Conservation (phyloP, 2,797 vertebrate species). For the Rhinatrema bivittatum region DNA sequence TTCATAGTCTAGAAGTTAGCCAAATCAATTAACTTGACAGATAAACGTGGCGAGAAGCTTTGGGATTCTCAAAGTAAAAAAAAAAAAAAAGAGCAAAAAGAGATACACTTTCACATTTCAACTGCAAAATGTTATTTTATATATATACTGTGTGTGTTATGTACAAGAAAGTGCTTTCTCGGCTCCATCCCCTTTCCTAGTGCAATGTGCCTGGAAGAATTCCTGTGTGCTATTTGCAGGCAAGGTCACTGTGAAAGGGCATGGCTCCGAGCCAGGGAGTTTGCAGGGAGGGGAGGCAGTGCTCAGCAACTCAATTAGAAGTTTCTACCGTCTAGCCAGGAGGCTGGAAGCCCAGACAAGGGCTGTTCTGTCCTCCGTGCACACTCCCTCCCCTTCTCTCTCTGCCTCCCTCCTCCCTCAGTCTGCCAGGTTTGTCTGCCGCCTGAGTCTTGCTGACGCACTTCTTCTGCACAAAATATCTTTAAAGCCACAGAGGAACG, state of each 20-base stretch:
- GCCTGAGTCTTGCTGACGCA: constrained; percentile 76
- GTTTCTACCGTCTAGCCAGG: constrained; percentile 96
- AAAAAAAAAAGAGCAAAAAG: too few relatives aligned
- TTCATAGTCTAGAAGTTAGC: too few relatives aligned
- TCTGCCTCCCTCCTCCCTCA: constrained; percentile 37
- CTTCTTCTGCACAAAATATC: constrained; percentile 80
- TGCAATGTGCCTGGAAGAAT: constrained; percentile 44
- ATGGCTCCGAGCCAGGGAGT: constrained; percentile 60
- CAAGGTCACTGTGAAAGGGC: constrained; percentile 71
- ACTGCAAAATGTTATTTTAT: too few relatives aligned
- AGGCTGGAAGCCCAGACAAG: constrained; percentile 89
- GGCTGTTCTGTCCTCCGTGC: constrained; percentile 74
- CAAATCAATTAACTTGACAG: too few relatives aligned
- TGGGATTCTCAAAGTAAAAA: too few relatives aligned
- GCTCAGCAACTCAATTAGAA: constrained; percentile 91
- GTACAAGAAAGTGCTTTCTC: too few relatives aligned
- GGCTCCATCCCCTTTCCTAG: constrained; percentile 27
- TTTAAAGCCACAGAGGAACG: constrained; percentile 70
- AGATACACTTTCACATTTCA: too few relatives aligned
- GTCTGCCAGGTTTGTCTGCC: constrained; percentile 63
- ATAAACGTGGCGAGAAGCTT: too few relatives aligned
- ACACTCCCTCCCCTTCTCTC: constrained; percentile 52
- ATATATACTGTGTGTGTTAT: too few relatives aligned
- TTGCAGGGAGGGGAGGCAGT: constrained; percentile 64
- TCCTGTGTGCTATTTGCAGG: constrained; percentile 64